Percentiles rank a stretch among this genome's conserved stretches.
Evolutionary conservation across 1,140 invertebrate species (phyloP).

Genomic region (Cydia pomonella): DNA sequence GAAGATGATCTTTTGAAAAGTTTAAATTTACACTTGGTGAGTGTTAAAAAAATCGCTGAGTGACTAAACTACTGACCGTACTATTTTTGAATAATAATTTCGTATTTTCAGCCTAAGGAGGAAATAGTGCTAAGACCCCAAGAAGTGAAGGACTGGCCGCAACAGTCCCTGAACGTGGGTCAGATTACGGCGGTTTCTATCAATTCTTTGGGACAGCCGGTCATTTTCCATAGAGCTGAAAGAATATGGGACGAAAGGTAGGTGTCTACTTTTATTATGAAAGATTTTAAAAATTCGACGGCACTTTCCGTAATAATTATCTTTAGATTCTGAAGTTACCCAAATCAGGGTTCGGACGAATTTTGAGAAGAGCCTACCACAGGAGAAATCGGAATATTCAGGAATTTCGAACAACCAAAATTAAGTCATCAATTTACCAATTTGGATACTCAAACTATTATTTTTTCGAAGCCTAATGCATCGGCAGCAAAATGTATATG

Average conservation of each 20-base stretch:
- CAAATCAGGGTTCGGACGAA: too few species aligned
- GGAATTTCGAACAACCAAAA: too few species aligned
- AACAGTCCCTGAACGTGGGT: slow-evolving; percentile 85
- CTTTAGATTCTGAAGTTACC: too few species aligned
- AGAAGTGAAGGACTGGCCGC: slow-evolving; percentile 86
- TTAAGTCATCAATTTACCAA: too few species aligned
- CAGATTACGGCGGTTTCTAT: slow-evolving; percentile 93
- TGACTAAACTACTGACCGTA: background rate
- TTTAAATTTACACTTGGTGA: slow-evolving; percentile 65
- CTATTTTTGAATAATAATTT: slow-evolving; percentile 5
- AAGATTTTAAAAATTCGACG: background rate
- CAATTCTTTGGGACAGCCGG: slow-evolving; percentile 89
- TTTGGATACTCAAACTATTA: too few species aligned
- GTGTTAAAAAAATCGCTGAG: slow-evolving; percentile 34
- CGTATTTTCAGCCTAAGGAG: slow-evolving; percentile 66
- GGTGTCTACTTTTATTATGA: slow-evolving; percentile 44
- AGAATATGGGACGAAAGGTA: slow-evolving; percentile 91
- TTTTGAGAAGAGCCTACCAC: too few species aligned
- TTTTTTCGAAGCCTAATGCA: too few species aligned
- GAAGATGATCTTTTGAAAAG: slow-evolving; percentile 67
- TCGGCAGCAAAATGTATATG: too few species aligned
- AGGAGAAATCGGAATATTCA: too few species aligned
- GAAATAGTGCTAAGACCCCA: slow-evolving; percentile 79
- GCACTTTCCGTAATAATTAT: background rate
- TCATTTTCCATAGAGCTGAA: slow-evolving; percentile 93